These are phyloP conservation scores for Arion vulgaris DNA, from an alignment of 1,140 invertebrate genomes.

Conservation along the genomic window DNA sequence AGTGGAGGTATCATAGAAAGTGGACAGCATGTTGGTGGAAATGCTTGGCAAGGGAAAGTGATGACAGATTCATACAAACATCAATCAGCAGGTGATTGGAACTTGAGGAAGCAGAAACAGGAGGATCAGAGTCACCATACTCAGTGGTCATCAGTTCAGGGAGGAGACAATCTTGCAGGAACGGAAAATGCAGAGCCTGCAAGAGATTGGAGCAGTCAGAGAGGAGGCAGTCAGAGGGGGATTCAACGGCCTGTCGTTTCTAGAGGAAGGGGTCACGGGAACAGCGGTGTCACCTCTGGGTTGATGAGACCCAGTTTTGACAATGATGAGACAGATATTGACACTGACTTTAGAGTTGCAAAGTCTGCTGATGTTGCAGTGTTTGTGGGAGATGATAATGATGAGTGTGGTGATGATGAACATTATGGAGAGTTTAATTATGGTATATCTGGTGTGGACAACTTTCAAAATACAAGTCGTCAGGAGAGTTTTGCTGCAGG, in stretches of 20 bases:
- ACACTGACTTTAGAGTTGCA: slow-evolving; percentile 15
- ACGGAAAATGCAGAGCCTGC: not conserved
- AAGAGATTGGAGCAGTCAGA: too few species aligned
- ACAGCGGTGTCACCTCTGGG: not conserved
- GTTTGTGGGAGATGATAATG: not conserved
- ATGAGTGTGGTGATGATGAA: not conserved
- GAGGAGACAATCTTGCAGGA: not conserved
- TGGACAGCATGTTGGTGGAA: not conserved
- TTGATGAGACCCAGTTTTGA: not conserved
- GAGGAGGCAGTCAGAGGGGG: slow-evolving; percentile 24
- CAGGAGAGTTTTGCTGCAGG: slow-evolving; percentile 4
- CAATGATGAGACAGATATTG: not conserved
- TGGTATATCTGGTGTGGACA: not conserved
- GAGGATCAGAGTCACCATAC: slow-evolving; percentile 1
- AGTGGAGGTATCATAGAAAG: slow-evolving; percentile 25
- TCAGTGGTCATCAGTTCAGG: not conserved
- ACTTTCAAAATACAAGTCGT: not conserved
- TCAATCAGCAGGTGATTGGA: not conserved
- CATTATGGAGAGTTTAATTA: not conserved
- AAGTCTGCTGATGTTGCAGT: slow-evolving; percentile 11
- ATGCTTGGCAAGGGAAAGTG: not conserved
- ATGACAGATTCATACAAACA: not conserved
- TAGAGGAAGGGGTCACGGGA: slow-evolving; percentile 18
- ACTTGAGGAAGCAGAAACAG: not conserved
- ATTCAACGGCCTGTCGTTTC: slow-evolving; percentile 17